Conservation (phyloP, 35 echinoderm and acorn worm genomes). For the Patiria miniata region DNA sequence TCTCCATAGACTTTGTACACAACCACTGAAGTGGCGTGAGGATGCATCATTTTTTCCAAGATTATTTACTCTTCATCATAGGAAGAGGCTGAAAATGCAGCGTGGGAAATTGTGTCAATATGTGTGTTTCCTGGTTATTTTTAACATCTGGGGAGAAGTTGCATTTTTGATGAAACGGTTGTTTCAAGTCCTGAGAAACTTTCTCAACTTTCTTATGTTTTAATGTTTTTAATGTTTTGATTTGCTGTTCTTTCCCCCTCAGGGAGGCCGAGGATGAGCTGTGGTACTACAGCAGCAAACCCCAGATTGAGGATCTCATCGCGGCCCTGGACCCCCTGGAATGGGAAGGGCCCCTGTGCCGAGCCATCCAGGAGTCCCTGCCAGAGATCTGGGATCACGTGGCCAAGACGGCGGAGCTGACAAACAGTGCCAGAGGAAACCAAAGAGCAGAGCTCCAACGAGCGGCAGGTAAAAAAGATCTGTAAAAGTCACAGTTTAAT, state of each 20-base stretch:
- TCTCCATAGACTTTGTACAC: no score
- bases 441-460: slow-evolving; percentile 71
- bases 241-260: not conserved
- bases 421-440: slow-evolving; percentile 77
- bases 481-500: not conserved
- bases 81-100: no score
- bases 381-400: slow-evolving; percentile 79
- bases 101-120: no score
- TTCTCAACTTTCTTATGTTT: no score
- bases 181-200: no score
- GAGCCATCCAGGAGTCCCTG: slow-evolving; percentile 65
- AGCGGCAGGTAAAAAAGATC: slow-evolving; percentile 58
- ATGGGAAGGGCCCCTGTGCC: slow-evolving; percentile 80
- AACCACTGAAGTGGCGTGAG: no score
- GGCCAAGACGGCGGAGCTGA: slow-evolving; percentile 86
- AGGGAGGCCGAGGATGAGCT: slow-evolving; percentile 80
- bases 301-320: slow-evolving; percentile 86
- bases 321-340: slow-evolving; percentile 67
- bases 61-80: no score
- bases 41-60: no score
- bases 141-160: no score
- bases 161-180: no score
- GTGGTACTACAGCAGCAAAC: slow-evolving; percentile 84
- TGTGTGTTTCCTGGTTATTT: no score
- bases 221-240: not conserved